These are phyloP conservation scores for Tanypteryx hageni DNA, from an alignment of 2,888 invertebrate species.

Conservation along the genomic window DNA sequence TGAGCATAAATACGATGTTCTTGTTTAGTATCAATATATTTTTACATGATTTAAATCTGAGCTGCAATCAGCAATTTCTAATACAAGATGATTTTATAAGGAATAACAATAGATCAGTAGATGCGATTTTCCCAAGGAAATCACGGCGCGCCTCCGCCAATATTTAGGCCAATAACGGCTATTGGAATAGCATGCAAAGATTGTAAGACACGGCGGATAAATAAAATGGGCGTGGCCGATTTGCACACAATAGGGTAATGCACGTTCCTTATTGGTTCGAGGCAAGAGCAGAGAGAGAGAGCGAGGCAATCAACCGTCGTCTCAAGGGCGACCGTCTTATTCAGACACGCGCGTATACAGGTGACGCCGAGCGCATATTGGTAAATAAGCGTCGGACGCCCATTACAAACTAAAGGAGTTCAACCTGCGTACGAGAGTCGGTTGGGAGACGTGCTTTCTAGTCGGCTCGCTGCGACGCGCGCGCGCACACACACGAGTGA, in stretches of 20 bases:
- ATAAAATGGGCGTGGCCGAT: not conserved
- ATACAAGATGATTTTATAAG: no score
- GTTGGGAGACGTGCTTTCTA: not conserved
- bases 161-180: not conserved
- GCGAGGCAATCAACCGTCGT: constrained; percentile 9
- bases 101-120: no score
- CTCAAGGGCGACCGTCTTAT: not conserved
- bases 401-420: not conserved
- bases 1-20: no score
- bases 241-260: constrained; percentile 45
- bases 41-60: no score
- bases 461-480: not conserved
- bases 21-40: no score
- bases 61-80: no score
- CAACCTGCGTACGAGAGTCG: not conserved
- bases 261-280: not conserved
- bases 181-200: not conserved
- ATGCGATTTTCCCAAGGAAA: no score
- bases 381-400: not conserved
- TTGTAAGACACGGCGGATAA: not conserved
- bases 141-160: not conserved
- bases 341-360: not conserved
- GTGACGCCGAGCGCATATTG: constrained; percentile 12
- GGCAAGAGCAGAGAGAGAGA: not conserved
- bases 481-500: no score